Conservation (phyloP, 2,888 invertebrate genomes). For the Hedya salicella region DNA sequence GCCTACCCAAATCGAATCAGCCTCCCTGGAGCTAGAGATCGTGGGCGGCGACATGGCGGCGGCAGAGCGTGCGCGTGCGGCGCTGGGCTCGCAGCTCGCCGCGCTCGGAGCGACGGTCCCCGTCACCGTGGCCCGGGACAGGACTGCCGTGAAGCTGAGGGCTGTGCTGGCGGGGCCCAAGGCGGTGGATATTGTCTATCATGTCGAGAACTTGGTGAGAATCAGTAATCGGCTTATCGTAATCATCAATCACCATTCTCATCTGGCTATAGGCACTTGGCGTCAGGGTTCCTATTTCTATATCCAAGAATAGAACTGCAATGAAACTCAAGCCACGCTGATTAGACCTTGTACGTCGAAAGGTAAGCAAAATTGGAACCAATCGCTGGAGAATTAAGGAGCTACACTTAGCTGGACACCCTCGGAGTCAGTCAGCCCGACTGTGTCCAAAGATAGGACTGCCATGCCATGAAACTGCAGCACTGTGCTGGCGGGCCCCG, state of each 20-base stretch:
- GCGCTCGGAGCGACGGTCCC: constrained; percentile 69
- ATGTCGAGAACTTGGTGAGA: constrained; percentile 90
- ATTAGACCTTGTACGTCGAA: no score
- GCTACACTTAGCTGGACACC: no score
- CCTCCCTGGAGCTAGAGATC: constrained; percentile 90
- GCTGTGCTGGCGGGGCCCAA: constrained; percentile 89
- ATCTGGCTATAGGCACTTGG: no score
- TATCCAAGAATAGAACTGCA: constrained; percentile 75
- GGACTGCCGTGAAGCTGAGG: constrained; percentile 78
- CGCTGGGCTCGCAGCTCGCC: constrained; percentile 64
- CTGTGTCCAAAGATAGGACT: no score
- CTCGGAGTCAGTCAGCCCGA: no score
- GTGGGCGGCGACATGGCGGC: constrained; percentile 84
- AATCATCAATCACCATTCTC: no score
- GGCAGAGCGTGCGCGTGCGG: constrained; percentile 80
- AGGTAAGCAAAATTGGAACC: no score
- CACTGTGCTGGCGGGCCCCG: constrained; percentile 88
- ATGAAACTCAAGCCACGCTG: constrained; percentile 81
- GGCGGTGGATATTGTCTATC: constrained; percentile 92
- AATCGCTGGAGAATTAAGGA: no score
- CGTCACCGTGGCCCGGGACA: constrained; percentile 71
- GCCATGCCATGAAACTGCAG: constrained; percentile 81
- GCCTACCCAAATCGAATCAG: constrained; percentile 89
- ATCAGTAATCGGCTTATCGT: no score
- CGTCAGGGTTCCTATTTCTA: constrained; percentile 65